phyloP scores from a whole-genome alignment of 2,113 vertebrate species.

The Osmerus mordax region DNA sequence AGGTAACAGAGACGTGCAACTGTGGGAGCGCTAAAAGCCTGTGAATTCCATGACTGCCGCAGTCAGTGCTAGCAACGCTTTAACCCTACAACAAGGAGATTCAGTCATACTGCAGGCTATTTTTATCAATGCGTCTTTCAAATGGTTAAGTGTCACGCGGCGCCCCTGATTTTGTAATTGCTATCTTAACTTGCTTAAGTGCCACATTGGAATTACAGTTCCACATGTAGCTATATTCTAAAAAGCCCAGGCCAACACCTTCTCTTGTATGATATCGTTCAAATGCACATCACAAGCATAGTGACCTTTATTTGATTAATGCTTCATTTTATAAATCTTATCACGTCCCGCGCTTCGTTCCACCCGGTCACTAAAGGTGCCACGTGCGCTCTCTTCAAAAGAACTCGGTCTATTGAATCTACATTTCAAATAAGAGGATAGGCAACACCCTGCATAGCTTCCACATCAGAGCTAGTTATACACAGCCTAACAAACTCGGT shows the following conservation, averaged over 20 bases:
- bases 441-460: not conserved
- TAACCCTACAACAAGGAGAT: not conserved
- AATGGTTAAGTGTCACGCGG: too few relatives aligned
- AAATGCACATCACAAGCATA: slow-evolving; percentile 40
- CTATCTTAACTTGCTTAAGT: too few relatives aligned
- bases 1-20: slow-evolving; percentile 71
- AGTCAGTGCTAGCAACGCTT: not conserved
- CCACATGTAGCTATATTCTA: too few relatives aligned
- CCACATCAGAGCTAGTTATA: slow-evolving; percentile 6
- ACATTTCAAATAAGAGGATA: slow-evolving; percentile 40
- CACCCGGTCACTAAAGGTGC: slow-evolving; percentile 30
- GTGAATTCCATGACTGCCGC: slow-evolving; percentile 51
- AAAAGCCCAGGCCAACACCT: too few relatives aligned
- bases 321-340: slow-evolving; percentile 23
- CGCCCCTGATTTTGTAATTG: too few relatives aligned
- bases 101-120: too few relatives aligned
- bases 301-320: slow-evolving; percentile 50
- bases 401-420: slow-evolving; percentile 27
- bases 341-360: slow-evolving; percentile 29
- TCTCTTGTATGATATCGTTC: not conserved
- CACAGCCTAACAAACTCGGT: slow-evolving; percentile 9
- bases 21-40: slow-evolving; percentile 35
- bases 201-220: too few relatives aligned
- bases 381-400: slow-evolving; percentile 34
- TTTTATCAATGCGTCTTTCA: too few relatives aligned